Evolutionary conservation across 1,140 invertebrate species (phyloP), one percentile per base, ranked within the genome.

Genomic region (Charaxes varanes): DNA sequence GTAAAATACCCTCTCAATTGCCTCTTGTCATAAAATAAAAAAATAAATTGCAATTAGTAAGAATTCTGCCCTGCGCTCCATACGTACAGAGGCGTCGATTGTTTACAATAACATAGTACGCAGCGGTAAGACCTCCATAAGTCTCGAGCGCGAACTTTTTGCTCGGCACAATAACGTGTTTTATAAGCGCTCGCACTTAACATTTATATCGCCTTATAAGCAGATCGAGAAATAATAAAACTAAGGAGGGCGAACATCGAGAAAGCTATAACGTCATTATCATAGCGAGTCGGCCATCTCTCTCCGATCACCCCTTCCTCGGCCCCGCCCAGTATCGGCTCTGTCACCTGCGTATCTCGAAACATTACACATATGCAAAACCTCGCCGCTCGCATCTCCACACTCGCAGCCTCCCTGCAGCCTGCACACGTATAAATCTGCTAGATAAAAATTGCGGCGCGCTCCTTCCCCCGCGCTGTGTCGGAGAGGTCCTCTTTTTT

Each of bases 241-340:
- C 70, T 81, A 79, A 73, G 77, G 74, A 62, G 68, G 67, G 61
- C 63, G 64, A 71, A 78, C 70, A 82, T 83, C 76, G 79, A 76
- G 73, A 83, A 77, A 79, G 76, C 78, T 79, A 83, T 83, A 83
- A 83, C 79, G 73, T 83, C 79, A 83, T 83, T 83, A 83, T 83
- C 79, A 80, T 83, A 80, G 78, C 65, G 41, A 66, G 72, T 77
- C 68, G 52, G 71, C 72, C 76, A 76, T 83, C 79, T 83, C 79
- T 80, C 71, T 82, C 73, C 72, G 67, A 79, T 78, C 63, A 74
- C 67, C 73, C 72, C 76, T 65, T 70, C 58, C 61, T 68, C 53
- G 55, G 76, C 78, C 63, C 69, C 78, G 78, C 78, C 78, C 60
- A 79, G 73, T 81, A 77, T 81, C 70, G 68, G 63, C 62, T 62